Base-by-base conservation (phyloP, 2,888 invertebrate species). In the Philereme vetulata region DNA sequence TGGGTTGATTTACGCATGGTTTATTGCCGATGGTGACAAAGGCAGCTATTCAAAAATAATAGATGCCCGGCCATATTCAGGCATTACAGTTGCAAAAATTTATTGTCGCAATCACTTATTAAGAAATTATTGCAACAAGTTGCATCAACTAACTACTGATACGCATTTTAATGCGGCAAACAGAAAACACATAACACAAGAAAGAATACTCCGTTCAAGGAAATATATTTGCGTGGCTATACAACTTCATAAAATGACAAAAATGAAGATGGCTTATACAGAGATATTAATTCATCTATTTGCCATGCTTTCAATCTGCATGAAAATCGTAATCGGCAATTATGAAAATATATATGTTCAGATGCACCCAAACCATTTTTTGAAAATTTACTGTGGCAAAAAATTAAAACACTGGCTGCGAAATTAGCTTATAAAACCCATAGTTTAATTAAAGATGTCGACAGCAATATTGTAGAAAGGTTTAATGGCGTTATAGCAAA, bases 1-100 rank as follows among this genome's bases (percentile, higher is more conserved):
- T 56, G 51, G 50, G 33, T n/a, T 68, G 6, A 67, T 72, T 49
- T 70, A 70, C 53, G 57, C 56, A 34, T 46, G 67, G 40, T 51
- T 68, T 36, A 62, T 72, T 10, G 64, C 67, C 5, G 68, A 70
- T 59, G 68, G 68, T 35, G 68, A 72, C 46, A 54, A 55, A 5
- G 65, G 60, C 43, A 72, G 67, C 7, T 68, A 70, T 56, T 49
- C 61, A 5, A 67, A 60, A 54, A 66, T 68, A 42, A 44, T 69
- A 45, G 52, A 64, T 45, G 51, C 57, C 10, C 50, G 65, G 9
- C 66, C 69, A 35, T 69, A 72, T 57, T 45, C 62, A 33, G 47
- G 35, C n/a, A 35, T 60, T 21, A 68, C 65, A 47, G 66, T 71
- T 8, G 67, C 55, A 61, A 69, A 71, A 64, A 62, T 68, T 35